Evolutionary conservation across 2,113 vertebrate genomes (phyloP).

Genomic region (Calonectris borealis): DNA sequence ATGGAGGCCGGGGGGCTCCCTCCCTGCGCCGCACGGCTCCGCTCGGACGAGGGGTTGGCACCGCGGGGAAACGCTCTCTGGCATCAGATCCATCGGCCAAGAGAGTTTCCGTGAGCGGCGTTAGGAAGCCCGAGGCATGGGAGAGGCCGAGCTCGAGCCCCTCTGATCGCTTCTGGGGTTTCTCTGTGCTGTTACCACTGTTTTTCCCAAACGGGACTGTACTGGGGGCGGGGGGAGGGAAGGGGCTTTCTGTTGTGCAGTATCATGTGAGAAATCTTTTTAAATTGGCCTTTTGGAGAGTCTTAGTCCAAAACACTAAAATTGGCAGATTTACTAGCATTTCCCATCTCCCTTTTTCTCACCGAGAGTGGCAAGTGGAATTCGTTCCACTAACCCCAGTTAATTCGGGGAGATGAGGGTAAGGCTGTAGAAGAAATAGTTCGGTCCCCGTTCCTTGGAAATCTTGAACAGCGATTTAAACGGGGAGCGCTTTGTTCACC

Average conservation of each 20-base stretch:
- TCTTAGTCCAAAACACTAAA: background rate
- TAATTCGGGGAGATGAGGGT: background rate
- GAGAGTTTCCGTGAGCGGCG: background rate
- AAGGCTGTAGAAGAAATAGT: rapidly evolving
- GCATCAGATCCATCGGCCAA: rapidly evolving
- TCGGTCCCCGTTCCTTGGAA: background rate
- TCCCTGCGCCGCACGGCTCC: rapidly evolving
- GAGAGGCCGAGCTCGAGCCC: background rate
- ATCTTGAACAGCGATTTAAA: background rate
- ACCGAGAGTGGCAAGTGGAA: rapidly evolving
- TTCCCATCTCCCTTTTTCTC: background rate
- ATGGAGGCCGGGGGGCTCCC: background rate
- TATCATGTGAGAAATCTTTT: background rate
- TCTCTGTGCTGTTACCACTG: background rate
- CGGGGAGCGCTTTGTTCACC: rapidly evolving
- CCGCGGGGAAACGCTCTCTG: rapidly evolving
- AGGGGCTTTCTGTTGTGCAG: background rate
- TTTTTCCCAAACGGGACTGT: background rate
- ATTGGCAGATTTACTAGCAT: rapidly evolving
- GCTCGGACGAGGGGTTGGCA: background rate
- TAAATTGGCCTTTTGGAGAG: background rate
- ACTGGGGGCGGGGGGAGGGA: too few species aligned
- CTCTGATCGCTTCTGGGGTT: rapidly evolving
- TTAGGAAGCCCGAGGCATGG: background rate
- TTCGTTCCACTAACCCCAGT: rapidly evolving